Evolutionary conservation across 2,113 vertebrate species (phyloP).

Genomic region (Aramus guarauna): DNA sequence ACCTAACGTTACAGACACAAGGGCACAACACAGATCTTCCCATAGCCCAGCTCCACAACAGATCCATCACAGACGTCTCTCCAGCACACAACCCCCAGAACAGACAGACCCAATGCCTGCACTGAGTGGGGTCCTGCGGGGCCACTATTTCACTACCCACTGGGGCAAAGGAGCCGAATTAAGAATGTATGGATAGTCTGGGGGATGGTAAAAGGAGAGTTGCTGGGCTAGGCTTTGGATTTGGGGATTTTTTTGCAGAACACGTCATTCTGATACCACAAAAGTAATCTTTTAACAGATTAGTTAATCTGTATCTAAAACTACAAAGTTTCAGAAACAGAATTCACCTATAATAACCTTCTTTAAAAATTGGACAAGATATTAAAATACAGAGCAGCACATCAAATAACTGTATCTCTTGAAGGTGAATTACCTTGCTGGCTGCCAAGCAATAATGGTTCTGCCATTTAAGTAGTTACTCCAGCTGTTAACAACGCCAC

Average conservation of each 20-base stretch:
- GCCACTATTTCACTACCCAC: no score
- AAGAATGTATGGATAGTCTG: no score
- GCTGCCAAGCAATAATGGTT: not conserved
- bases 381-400: not conserved
- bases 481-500: not conserved
- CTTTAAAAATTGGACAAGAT: rapidly evolving
- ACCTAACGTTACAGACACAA: no score
- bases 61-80: not conserved
- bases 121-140: not conserved
- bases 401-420: not conserved
- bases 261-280: not conserved
- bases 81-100: rapidly evolving
- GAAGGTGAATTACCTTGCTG: not conserved
- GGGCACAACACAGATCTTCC: not conserved
- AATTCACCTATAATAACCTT: rapidly evolving
- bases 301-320: not conserved
- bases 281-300: not conserved
- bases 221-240: not conserved
- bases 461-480: rapidly evolving
- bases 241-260: not conserved
- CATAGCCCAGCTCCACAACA: not conserved
- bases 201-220: not conserved
- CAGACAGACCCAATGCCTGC: not conserved
- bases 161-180: not conserved
- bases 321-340: not conserved